These are phyloP conservation scores for Balanococcus diminutus DNA, from an alignment of 2,888 invertebrate species.

Conservation along the genomic window DNA sequence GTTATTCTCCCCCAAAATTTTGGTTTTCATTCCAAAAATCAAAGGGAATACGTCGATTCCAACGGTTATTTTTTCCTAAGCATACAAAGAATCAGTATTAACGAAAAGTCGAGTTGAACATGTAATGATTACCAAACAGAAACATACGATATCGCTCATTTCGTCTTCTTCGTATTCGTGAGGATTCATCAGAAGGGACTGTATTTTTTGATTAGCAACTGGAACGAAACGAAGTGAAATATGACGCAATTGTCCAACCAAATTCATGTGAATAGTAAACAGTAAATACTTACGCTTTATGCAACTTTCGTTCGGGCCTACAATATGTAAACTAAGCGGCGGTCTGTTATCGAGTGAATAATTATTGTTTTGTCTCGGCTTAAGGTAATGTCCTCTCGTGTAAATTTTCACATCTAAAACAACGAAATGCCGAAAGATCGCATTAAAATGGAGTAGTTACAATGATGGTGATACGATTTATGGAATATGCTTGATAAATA, in stretches of 20 bases:
- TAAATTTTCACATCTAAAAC: conserved; percentile 61
- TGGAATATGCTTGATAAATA: not conserved
- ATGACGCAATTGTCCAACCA: not conserved
- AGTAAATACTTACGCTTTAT: conserved; percentile 59
- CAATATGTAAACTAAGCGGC: conserved; percentile 64
- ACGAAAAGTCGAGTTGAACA: not conserved
- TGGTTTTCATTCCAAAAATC: conserved; percentile 75
- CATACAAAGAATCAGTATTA: not conserved
- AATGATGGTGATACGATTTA: no score
- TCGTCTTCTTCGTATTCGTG: conserved; percentile 43
- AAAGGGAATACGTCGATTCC: conserved; percentile 79
- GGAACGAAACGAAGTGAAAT: not conserved
- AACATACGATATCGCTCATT: not conserved
- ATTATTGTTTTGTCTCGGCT: conserved; percentile 62
- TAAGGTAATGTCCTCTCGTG: conserved; percentile 64
- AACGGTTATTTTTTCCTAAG: conserved; percentile 75
- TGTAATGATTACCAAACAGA: no score
- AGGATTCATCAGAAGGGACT: conserved; percentile 57
- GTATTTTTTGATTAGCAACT: conserved; percentile 61
- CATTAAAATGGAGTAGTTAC: not conserved
- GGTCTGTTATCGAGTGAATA: conserved; percentile 58
- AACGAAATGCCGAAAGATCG: not conserved
- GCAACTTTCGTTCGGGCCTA: conserved; percentile 60
- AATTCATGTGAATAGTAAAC: not conserved
- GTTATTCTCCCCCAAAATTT: conserved; percentile 74